These are phyloP conservation scores for Coecobrya sp. DNA, from an alignment of 2,888 invertebrate species.

Conservation along the genomic window DNA sequence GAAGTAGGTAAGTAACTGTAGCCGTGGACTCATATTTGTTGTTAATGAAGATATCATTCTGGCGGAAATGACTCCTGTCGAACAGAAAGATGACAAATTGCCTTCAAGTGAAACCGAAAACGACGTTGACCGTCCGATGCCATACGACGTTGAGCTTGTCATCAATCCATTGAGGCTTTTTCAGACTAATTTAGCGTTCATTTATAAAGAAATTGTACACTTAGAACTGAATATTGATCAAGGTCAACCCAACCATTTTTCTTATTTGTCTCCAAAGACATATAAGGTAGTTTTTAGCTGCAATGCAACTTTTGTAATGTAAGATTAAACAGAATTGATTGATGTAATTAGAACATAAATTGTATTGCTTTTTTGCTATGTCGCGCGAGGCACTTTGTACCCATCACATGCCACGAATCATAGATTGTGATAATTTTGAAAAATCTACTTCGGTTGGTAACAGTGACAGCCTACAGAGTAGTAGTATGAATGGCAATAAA, in stretches of 20 bases:
- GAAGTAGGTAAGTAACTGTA: not conserved
- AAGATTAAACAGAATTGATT: too few species aligned
- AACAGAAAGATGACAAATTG: too few species aligned
- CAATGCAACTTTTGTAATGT: too few species aligned
- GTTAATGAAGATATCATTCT: conserved; percentile 33
- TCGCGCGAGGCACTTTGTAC: not conserved
- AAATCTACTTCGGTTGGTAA: not conserved
- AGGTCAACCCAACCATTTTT: conserved; percentile 17
- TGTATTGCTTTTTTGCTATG: not conserved
- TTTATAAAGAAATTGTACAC: conserved; percentile 6
- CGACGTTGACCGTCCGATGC: too few species aligned
- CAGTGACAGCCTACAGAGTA: too few species aligned
- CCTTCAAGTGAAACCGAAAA: too few species aligned
- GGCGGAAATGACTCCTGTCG: not conserved
- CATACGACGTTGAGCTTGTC: conserved; percentile 21
- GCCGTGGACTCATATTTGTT: conserved; percentile 2
- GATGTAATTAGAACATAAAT: not conserved
- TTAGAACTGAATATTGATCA: conserved; percentile 14
- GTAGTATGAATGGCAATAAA: not conserved
- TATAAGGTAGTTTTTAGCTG: too few species aligned
- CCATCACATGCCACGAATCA: not conserved
- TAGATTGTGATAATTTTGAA: not conserved
- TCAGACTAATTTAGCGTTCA: not conserved
- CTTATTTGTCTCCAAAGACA: not conserved
- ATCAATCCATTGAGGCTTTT: conserved; percentile 14